Conservation (phyloP, 2,888 invertebrate genomes). For the Elmis aenea region DNA sequence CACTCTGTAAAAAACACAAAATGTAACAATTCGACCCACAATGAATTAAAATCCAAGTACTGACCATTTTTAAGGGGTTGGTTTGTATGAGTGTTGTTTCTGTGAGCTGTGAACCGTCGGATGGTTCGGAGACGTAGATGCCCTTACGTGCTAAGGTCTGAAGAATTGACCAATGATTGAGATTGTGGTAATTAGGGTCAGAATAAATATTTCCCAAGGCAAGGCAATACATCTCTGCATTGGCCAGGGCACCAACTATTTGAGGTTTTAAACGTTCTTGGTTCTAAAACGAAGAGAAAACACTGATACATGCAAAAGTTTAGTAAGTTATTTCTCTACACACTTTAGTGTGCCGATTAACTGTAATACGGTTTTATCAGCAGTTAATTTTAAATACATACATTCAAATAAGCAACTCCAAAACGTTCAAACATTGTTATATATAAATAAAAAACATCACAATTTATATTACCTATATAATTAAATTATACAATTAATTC, state of each 20-base stretch:
- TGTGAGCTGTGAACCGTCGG: slow-evolving; percentile 77
- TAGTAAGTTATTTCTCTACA: too few species aligned
- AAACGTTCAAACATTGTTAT: too few species aligned
- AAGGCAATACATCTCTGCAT: slow-evolving; percentile 91
- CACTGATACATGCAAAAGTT: too few species aligned
- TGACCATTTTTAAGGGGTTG: slow-evolving; percentile 89
- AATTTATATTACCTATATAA: too few species aligned
- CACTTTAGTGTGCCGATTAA: too few species aligned
- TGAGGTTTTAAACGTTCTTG: slow-evolving; percentile 91
- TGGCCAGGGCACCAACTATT: slow-evolving; percentile 85
- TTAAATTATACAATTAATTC: too few species aligned
- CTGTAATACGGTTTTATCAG: too few species aligned
- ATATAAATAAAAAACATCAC: too few species aligned
- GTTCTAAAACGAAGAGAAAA: slow-evolving; percentile 58
- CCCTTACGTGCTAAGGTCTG: slow-evolving; percentile 91
- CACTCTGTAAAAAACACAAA: too few species aligned
- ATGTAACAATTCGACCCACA: too few species aligned
- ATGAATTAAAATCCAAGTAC: too few species aligned
- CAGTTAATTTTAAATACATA: background rate
- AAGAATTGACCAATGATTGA: slow-evolving; percentile 92
- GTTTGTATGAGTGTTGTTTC: slow-evolving; percentile 95
- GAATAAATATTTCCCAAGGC: slow-evolving; percentile 93
- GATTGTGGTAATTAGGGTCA: slow-evolving; percentile 92
- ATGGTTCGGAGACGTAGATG: slow-evolving; percentile 75
- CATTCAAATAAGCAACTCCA: too few species aligned